phyloP scores from a whole-genome alignment of 2,113 vertebrate genomes.

The Gallinago media region DNA sequence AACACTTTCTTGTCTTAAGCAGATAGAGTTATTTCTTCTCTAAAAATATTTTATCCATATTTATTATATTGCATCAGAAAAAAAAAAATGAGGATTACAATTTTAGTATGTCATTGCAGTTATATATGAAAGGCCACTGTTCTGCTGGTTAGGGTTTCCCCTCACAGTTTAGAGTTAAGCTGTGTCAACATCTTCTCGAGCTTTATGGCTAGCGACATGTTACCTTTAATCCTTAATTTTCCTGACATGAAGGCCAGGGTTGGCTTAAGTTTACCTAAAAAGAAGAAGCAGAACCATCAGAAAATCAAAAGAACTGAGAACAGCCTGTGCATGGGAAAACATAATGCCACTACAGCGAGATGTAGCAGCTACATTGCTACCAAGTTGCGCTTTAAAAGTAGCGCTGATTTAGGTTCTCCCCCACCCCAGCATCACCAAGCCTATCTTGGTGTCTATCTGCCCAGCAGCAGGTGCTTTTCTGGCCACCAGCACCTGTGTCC shows the following conservation, averaged over 20 bases:
- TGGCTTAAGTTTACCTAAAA: slow-evolving; percentile 92
- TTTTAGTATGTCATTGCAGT: neutral
- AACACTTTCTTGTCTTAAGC: neutral
- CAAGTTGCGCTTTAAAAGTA: neutral
- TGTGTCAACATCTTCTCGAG: slow-evolving; percentile 91
- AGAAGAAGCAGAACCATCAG: neutral
- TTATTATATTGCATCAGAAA: neutral
- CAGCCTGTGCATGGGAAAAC: neutral
- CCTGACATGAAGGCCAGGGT: slow-evolving; percentile 95
- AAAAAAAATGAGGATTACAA: slow-evolving; percentile 4
- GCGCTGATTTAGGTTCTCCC: too few species aligned
- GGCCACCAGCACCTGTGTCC: slow-evolving; percentile 74
- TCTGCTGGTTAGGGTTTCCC: neutral
- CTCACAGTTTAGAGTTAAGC: slow-evolving; percentile 84
- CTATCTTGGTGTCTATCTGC: too few species aligned
- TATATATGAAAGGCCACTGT: slow-evolving; percentile 39
- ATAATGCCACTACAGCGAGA: neutral
- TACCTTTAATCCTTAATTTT: slow-evolving; percentile 91
- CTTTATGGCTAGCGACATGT: slow-evolving; percentile 92
- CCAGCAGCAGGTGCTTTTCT: too few species aligned
- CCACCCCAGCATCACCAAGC: too few species aligned
- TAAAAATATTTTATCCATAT: neutral
- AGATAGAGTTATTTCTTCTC: neutral
- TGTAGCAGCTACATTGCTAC: neutral
- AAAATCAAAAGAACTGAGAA: neutral